Conservation (phyloP, 2,113 vertebrate species). For the Urocynchramus pylzowi region DNA sequence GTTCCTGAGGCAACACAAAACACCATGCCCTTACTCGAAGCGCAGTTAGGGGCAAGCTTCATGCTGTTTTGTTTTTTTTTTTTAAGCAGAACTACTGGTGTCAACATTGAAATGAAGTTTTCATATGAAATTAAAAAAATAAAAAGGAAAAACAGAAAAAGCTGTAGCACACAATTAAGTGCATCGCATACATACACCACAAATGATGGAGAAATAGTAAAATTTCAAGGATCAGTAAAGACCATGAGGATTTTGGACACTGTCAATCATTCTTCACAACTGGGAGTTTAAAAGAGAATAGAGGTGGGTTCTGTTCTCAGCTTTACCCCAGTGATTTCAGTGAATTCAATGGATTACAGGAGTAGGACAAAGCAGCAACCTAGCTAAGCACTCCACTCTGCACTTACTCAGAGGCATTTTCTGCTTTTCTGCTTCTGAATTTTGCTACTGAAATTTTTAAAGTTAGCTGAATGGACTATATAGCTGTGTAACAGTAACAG, state of each 20-base stretch:
- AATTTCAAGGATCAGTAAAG: neutral
- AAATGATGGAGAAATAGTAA: neutral
- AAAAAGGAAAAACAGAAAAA: neutral
- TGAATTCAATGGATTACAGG: neutral
- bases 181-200: neutral
- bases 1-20: neutral
- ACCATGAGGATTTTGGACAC: neutral
- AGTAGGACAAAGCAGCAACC: neutral
- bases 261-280: neutral
- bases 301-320: neutral
- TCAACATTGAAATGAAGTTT: neutral
- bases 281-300: neutral
- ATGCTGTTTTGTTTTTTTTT: neutral
- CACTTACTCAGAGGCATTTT: neutral
- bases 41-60: neutral
- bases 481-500: neutral
- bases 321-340: neutral
- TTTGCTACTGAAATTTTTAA: neutral
- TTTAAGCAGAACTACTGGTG: neutral
- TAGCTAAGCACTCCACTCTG: neutral
- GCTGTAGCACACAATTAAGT: neutral
- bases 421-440: neutral
- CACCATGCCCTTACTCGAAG: fast-evolving
- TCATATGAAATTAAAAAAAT: neutral
- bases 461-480: neutral